phyloP scores from a whole-genome alignment of 2,797 vertebrate genomes.

The Monodelphis domestica region DNA sequence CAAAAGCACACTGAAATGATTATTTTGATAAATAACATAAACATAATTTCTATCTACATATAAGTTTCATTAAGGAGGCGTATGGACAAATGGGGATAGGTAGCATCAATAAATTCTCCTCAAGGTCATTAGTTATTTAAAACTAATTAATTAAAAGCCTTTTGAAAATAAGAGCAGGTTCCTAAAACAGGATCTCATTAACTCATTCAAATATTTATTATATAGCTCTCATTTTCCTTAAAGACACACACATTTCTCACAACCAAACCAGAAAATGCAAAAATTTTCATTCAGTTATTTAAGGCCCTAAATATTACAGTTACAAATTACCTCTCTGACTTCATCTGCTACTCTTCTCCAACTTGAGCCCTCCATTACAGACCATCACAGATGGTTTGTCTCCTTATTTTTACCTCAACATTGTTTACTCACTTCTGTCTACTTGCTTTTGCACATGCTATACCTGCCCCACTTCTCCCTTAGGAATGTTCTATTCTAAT shows the following conservation, averaged over 20 bases:
- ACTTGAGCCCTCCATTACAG: not conserved
- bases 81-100: not conserved
- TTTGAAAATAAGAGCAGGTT: not conserved
- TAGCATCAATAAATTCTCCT: no score
- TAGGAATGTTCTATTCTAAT: not conserved
- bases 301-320: not conserved
- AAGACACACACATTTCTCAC: not conserved
- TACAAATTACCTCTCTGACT: not conserved
- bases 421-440: not conserved
- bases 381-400: fast-evolving
- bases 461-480: not conserved
- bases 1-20: not conserved
- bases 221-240: not conserved
- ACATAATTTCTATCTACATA: not conserved
- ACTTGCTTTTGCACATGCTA: not conserved
- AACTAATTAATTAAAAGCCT: no score
- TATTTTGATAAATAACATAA: no score
- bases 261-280: not conserved
- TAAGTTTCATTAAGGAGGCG: not conserved
- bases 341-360: not conserved
- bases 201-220: not conserved
- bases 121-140: not conserved
- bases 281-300: not conserved
- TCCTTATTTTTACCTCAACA: not conserved
- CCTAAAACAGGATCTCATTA: not conserved